These are phyloP conservation scores for Ornithorhynchus anatinus DNA, from an alignment of 2,113 vertebrate species.

Conservation along the genomic window DNA sequence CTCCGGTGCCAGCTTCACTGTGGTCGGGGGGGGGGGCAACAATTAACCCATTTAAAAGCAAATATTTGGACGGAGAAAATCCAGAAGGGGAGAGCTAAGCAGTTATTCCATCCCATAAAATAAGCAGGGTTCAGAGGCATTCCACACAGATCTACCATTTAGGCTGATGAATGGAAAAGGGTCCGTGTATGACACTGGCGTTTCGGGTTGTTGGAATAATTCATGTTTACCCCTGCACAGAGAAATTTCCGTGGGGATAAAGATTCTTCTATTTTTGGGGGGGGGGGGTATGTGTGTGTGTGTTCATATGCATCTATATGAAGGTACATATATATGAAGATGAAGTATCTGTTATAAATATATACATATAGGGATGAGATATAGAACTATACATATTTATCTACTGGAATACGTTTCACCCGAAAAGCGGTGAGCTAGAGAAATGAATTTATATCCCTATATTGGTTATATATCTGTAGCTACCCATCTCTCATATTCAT, in stretches of 20 bases:
- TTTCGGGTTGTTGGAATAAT: slow-evolving; percentile 26
- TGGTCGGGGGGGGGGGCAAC: slow-evolving; percentile 49
- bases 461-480: too few species aligned
- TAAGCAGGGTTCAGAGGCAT: neutral
- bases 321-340: too few species aligned
- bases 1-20: slow-evolving; percentile 20
- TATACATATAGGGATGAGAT: too few species aligned
- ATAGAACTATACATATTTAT: too few species aligned
- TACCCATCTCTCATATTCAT: too few species aligned
- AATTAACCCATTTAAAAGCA: slow-evolving; percentile 50
- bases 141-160: slow-evolving; percentile 28
- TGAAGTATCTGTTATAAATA: too few species aligned
- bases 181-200: slow-evolving; percentile 12
- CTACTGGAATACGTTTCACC: too few species aligned
- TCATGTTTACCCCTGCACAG: slow-evolving; percentile 1
- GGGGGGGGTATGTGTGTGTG: too few species aligned
- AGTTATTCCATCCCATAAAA: slow-evolving; percentile 20
- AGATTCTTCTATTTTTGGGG: neutral
- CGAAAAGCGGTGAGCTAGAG: too few species aligned
- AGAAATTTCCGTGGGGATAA: slow-evolving; percentile 3
- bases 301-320: too few species aligned
- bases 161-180: slow-evolving; percentile 30
- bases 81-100: neutral
- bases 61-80: slow-evolving; percentile 46
- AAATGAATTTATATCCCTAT: too few species aligned